These are phyloP conservation scores for Picus viridis DNA, from an alignment of 2,797 vertebrate species.

Conservation along the genomic window DNA sequence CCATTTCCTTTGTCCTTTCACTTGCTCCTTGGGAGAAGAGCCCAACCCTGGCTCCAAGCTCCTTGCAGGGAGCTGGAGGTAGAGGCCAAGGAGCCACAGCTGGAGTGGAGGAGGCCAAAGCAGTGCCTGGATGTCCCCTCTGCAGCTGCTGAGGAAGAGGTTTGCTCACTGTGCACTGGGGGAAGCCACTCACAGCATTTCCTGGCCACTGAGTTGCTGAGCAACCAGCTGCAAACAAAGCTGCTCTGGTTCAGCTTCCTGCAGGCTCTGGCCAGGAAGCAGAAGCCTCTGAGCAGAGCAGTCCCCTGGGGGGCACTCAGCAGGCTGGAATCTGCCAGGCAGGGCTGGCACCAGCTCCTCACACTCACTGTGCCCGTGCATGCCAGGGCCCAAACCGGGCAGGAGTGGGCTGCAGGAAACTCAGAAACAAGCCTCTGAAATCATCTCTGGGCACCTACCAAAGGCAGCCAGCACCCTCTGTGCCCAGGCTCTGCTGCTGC, in stretches of 20 bases:
- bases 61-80: background rate
- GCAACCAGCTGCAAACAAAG: accelerated
- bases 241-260: background rate
- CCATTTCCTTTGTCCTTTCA: background rate
- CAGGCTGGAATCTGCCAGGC: background rate
- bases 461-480: accelerated
- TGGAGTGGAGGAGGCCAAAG: background rate
- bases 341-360: accelerated
- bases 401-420: background rate
- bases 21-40: background rate
- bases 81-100: background rate
- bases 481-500: background rate
- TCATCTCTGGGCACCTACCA: background rate
- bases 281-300: background rate
- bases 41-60: background rate
- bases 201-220: accelerated
- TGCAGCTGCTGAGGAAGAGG: accelerated
- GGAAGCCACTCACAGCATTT: accelerated
- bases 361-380: background rate
- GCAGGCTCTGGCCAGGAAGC: background rate
- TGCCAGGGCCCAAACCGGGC: background rate
- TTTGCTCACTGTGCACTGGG: background rate
- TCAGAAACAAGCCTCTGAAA: background rate
- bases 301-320: accelerated
- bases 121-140: accelerated